Percentiles rank a stretch among this genome's conserved stretches.
phyloP scores from a whole-genome alignment of 2,113 vertebrate species.

The Dermatemys mawii region DNA sequence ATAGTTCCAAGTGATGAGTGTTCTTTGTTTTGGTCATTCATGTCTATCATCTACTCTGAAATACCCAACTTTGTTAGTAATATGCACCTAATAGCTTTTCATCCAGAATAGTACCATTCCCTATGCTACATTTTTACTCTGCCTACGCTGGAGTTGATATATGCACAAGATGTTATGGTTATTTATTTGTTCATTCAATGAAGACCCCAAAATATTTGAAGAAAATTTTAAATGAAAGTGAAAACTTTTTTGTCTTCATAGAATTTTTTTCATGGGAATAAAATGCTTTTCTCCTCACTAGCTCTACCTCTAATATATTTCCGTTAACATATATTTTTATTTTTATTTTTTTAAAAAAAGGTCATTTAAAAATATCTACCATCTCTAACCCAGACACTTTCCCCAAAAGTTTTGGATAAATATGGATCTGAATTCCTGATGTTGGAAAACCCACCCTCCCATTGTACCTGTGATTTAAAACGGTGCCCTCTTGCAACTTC shows the following conservation, averaged over 20 bases:
- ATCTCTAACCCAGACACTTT: neutral
- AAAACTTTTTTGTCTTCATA: neutral
- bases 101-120: neutral
- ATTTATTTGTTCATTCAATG: neutral
- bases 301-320: neutral
- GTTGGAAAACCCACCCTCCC: neutral
- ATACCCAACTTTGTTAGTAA: neutral
- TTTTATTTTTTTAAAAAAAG: neutral
- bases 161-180: neutral
- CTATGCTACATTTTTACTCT: neutral
- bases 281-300: neutral
- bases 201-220: neutral
- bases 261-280: neutral
- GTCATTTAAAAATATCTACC: accelerated
- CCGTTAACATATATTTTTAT: neutral
- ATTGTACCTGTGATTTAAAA: neutral
- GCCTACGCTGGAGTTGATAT: neutral
- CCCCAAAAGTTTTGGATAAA: neutral
- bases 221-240: neutral
- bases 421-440: neutral
- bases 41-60: neutral
- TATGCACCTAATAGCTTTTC: neutral
- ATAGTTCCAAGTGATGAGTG: neutral
- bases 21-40: neutral
- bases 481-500: neutral